Conservation (phyloP, 2,797 vertebrate genomes). For the Helicolenus hilgendorfi region DNA sequence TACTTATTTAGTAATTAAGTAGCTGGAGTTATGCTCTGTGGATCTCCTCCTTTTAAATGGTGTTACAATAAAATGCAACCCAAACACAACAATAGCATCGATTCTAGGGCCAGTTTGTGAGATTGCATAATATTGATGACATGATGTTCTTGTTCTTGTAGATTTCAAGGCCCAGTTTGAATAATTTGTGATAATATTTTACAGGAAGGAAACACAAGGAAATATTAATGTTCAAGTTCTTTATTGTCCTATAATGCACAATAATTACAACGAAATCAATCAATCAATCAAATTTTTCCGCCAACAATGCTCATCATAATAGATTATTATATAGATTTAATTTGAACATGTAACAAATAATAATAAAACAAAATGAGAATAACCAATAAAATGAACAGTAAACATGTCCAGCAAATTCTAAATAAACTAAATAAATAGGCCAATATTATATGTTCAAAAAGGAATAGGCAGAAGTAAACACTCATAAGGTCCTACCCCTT, state of each 20-base stretch:
- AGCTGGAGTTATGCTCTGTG: too few species aligned
- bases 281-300: accelerated
- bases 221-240: not conserved
- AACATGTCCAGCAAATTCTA: not conserved
- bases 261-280: not conserved
- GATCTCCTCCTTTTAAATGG: not conserved
- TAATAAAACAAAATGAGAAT: too few species aligned
- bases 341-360: too few species aligned
- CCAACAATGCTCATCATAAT: not conserved
- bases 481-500: too few species aligned
- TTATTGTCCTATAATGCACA: not conserved
- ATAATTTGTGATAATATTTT: not conserved
- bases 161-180: not conserved
- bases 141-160: not conserved
- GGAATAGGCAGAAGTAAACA: too few species aligned
- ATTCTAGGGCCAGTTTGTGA: not conserved
- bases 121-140: not conserved
- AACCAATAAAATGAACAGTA: too few species aligned
- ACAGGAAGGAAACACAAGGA: not conserved
- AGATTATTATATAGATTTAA: too few species aligned
- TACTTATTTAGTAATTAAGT: too few species aligned
- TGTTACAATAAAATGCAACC: not conserved
- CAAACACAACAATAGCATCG: not conserved
- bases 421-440: not conserved
- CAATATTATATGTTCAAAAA: too few species aligned